These are phyloP conservation scores for Xenopus laevis DNA, from an alignment of 2,113 vertebrate species.

Conservation along the genomic window DNA sequence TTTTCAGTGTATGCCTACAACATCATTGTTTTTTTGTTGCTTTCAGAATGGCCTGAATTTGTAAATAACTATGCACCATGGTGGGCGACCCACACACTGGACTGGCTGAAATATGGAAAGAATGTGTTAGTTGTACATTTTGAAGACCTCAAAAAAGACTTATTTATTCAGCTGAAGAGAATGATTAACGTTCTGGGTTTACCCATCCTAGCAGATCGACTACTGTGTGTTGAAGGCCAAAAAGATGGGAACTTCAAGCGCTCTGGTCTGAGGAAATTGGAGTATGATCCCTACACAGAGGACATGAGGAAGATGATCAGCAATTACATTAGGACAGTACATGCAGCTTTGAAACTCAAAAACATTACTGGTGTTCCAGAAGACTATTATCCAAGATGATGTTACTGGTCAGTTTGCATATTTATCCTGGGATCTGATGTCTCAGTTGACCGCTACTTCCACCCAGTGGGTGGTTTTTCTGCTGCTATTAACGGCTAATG, in stretches of 20 bases:
- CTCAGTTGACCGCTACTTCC: slow-evolving; percentile 47
- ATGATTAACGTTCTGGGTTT: slow-evolving; percentile 85
- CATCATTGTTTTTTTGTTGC: neutral
- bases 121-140: slow-evolving; percentile 91
- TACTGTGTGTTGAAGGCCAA: slow-evolving; percentile 92
- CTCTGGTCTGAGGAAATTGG: slow-evolving; percentile 85
- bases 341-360: slow-evolving; percentile 71
- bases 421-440: neutral
- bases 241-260: slow-evolving; percentile 97
- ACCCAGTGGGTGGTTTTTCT: slow-evolving; percentile 57
- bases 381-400: slow-evolving; percentile 93
- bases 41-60: slow-evolving; percentile 93
- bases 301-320: slow-evolving; percentile 82
- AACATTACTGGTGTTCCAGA: slow-evolving; percentile 84
- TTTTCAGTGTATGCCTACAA: no score
- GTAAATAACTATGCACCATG: slow-evolving; percentile 92
- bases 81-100: slow-evolving; percentile 93
- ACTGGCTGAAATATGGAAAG: slow-evolving; percentile 88
- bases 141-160: slow-evolving; percentile 83
- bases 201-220: slow-evolving; percentile 78
- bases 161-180: slow-evolving; percentile 80
- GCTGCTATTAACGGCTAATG: slow-evolving; percentile 48
- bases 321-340: slow-evolving; percentile 81
- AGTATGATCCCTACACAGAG: slow-evolving; percentile 86
- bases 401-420: slow-evolving; percentile 21